A percentile compares a stretch with the other conserved stretches of the same genome.
Conservation (phyloP, 2,113 vertebrate genomes). For the Cyprinus carpio region DNA sequence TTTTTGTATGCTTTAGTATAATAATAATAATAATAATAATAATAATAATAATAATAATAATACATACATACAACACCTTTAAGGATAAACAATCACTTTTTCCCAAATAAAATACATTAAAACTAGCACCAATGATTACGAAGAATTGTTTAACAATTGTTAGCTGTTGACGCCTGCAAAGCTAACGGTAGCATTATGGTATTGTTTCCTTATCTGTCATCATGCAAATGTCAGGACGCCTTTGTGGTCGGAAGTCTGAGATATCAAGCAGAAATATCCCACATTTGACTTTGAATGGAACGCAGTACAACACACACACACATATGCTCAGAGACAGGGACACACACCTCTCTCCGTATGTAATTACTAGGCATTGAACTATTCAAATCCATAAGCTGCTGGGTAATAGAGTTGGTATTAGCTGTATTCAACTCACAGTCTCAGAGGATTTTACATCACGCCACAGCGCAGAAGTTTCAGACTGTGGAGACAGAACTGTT, state of each 20-base stretch:
- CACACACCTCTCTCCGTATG: constrained; percentile 12
- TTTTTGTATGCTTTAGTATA: no score
- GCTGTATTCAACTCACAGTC: constrained; percentile 15
- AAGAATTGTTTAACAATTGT: not conserved
- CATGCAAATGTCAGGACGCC: not conserved
- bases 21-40: no score
- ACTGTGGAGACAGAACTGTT: constrained; percentile 15
- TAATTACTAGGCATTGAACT: constrained; percentile 42
- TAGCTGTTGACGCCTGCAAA: not conserved
- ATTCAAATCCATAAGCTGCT: constrained; percentile 35
- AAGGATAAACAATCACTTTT: not conserved
- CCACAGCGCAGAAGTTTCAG: constrained; percentile 18
- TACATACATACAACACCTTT: no score
- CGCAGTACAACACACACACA: constrained; percentile 14
- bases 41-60: no score
- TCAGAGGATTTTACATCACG: constrained; percentile 26
- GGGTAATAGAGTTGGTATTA: constrained; percentile 41
- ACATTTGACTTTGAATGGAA: constrained; percentile 3
- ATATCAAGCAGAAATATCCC: constrained; percentile 1
- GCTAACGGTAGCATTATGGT: not conserved
- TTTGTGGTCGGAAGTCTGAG: not conserved
- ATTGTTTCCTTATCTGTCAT: not conserved
- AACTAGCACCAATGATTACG: not conserved
- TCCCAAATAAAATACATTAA: not conserved
- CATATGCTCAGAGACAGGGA: constrained; percentile 13